Base-by-base conservation (phyloP, 2,113 vertebrate genomes). In the Erinaceus europaeus region DNA sequence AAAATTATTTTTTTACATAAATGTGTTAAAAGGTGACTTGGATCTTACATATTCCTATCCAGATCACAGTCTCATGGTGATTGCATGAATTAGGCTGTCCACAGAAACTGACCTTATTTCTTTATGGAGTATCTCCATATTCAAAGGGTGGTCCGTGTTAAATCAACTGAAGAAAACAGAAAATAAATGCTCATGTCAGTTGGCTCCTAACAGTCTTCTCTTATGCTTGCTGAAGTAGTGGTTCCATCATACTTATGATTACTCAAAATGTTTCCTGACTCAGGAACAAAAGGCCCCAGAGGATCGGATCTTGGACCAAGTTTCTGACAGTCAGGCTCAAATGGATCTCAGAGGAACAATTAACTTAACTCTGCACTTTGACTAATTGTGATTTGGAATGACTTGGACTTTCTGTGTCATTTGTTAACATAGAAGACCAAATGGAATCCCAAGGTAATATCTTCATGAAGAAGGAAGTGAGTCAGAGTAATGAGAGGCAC, bases 101-200 rank as follows among this genome's bases (percentile, higher is more conserved):
- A 86, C 12, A 86, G n/a, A 53, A 84, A 88, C 90, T 90, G 25
- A 90, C 77, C 11, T 40, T 21, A 53, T 20, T 53, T 84, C 29
- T 84, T 55, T 40, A 29, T 3, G 4, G 17, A 13, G 2, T 13
- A 65, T 46, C 15, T 21, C 9, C 14, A 32, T 69, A 32, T 23
- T 67, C 64, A 36, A 62, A 69, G 5, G 9, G 20, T 38, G 18
- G 48, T 10, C 44, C 68, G 4, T 69, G 42, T 64, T 67, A 17
- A 83, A 25, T 62, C 5, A 32, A 15, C n/a, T 38, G 25, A 1
- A 36, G 38, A 53, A 77, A 12, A 32, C 17, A 5, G 11, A 48
- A 74, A 62, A 44, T 12, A 40, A 64, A 59, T 32, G 5, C 9
- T 9, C 4, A 0, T 17, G 1, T 32, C 9, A 9, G 8, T 77